These are phyloP conservation scores for Echinarachnius parma DNA, from an alignment of 53 echinoderm and acorn worm genomes.

Conservation along the genomic window DNA sequence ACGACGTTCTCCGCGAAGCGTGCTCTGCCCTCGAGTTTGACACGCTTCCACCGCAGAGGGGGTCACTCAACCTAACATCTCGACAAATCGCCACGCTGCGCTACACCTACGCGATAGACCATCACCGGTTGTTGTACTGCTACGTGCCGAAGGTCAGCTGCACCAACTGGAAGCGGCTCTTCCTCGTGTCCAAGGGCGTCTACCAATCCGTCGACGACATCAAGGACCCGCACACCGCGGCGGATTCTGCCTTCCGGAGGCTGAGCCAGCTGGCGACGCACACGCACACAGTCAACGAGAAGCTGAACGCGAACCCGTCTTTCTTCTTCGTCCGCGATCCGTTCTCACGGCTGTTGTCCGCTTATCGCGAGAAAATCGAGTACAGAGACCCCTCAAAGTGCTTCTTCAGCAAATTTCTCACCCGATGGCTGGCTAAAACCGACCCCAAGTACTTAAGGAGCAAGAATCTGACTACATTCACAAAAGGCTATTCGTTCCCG, in stretches of 20 bases:
- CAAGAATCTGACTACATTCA: neutral
- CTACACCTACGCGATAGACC: constrained; percentile 13
- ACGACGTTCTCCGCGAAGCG: neutral
- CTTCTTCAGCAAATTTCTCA: constrained; percentile 9
- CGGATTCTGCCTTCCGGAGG: constrained; percentile 1
- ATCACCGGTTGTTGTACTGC: constrained; percentile 19
- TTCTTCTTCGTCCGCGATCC: constrained; percentile 39
- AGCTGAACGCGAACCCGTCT: neutral
- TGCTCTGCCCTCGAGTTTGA: constrained; percentile 26
- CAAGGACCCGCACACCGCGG: constrained; percentile 2
- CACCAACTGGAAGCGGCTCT: constrained; percentile 32
- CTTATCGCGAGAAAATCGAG: constrained; percentile 36
- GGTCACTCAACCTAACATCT: constrained; percentile 1
- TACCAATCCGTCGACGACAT: neutral
- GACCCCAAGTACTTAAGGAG: neutral
- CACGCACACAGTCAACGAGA: constrained; percentile 11
- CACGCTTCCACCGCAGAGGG: neutral
- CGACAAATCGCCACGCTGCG: neutral
- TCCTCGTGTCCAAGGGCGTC: constrained; percentile 17
- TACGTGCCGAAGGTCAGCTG: constrained; percentile 35
- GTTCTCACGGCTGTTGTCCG: constrained; percentile 35
- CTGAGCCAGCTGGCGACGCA: neutral
- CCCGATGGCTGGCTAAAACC: constrained; percentile 21
- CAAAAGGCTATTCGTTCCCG: constrained; percentile 6
- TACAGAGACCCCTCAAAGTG: neutral